phyloP scores from a whole-genome alignment of 2,113 vertebrate genomes.

The Thalassarche chlororhynchos region DNA sequence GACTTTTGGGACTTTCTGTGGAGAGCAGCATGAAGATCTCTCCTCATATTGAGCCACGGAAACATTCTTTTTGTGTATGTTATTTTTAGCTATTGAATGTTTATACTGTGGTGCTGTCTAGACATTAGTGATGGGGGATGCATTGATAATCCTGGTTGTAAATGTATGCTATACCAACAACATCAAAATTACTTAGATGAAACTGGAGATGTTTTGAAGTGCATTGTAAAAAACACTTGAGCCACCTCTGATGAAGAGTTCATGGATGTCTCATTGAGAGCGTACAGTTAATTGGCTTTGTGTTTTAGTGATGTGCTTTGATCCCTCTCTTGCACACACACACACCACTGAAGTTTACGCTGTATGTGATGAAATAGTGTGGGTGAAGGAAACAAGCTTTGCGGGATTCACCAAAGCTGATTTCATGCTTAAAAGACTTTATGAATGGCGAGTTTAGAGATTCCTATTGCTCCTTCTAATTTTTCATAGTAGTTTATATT shows the following conservation, averaged over 20 bases:
- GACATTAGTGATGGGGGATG: neutral
- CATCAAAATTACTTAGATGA: neutral
- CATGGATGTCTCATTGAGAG: neutral
- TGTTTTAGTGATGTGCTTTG: neutral
- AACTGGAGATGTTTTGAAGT: neutral
- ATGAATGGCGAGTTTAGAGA: neutral
- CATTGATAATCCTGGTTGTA: neutral
- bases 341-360: neutral
- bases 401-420: neutral
- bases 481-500: neutral
- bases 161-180: neutral
- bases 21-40: neutral
- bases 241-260: neutral
- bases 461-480: neutral
- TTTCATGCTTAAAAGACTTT: neutral
- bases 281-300: neutral
- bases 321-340: rapidly evolving
- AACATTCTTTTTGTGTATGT: neutral
- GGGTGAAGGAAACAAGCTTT: neutral
- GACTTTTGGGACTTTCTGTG: neutral
- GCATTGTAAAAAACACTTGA: neutral
- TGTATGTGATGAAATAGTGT: neutral
- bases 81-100: neutral
- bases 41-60: neutral
- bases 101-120: neutral